Evolutionary conservation across 2,888 invertebrate genomes (phyloP).

Genomic region (Macaria notata): DNA sequence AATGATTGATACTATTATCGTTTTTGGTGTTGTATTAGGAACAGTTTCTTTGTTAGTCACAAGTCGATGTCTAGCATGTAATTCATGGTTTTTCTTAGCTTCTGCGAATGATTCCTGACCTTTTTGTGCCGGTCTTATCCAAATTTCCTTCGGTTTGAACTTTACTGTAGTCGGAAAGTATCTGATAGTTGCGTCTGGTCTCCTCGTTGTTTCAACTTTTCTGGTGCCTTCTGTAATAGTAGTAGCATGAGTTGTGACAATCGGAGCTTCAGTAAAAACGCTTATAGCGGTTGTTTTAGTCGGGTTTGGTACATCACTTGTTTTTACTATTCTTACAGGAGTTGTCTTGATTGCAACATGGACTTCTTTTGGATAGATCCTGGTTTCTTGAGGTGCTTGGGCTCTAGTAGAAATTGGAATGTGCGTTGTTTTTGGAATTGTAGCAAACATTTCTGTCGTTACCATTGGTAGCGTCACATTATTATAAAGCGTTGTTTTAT

Average conservation of each 20-base stretch:
- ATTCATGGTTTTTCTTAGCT: constrained; percentile 51
- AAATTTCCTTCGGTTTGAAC: constrained; percentile 75
- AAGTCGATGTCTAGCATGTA: constrained; percentile 50
- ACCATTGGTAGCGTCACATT: constrained; percentile 27
- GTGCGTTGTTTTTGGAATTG: constrained; percentile 30
- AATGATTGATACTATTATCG: constrained; percentile 76
- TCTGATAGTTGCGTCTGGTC: constrained; percentile 54
- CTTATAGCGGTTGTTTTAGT: constrained; percentile 13
- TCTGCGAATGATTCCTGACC: constrained; percentile 60
- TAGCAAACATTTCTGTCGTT: constrained; percentile 17
- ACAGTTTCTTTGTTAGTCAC: constrained; percentile 42
- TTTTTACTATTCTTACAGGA: constrained; percentile 26
- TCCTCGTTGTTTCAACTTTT: constrained; percentile 48
- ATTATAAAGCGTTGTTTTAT: constrained; percentile 15
- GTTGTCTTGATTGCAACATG: constrained; percentile 26
- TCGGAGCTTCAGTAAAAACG: constrained; percentile 22
- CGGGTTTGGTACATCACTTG: constrained; percentile 10
- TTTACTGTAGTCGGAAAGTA: constrained; percentile 59
- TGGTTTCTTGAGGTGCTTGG: constrained; percentile 38
- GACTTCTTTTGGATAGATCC: constrained; percentile 21
- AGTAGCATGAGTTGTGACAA: constrained; percentile 21
- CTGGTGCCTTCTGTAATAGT: constrained; percentile 33
- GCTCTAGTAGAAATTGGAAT: constrained; percentile 40
- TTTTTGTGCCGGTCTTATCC: constrained; percentile 77
- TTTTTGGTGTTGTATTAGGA: constrained; percentile 67